Percentiles rank a stretch among this genome's conserved stretches.
Evolutionary conservation across 2,113 vertebrate species (phyloP).

Genomic region (Hyperopisus bebe): DNA sequence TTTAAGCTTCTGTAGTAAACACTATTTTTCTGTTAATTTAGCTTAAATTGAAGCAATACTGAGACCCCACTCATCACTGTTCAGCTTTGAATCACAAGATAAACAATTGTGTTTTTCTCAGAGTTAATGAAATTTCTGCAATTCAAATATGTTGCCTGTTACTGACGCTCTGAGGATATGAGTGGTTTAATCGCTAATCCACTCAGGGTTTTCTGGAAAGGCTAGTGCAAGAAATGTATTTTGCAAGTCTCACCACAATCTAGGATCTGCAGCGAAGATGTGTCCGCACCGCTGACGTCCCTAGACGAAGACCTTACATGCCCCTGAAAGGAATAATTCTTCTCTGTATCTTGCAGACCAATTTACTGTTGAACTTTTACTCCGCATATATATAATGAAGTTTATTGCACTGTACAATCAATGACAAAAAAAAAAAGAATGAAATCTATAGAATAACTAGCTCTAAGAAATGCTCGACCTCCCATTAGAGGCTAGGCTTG

Average conservation of each 20-base stretch:
- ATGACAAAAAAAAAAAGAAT: not conserved
- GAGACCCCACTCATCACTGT: not conserved
- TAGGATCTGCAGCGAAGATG: not conserved
- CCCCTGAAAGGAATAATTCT: not conserved
- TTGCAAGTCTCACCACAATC: not conserved
- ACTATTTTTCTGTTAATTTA: not conserved
- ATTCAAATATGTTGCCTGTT: slow-evolving; percentile 1
- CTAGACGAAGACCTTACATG: not conserved
- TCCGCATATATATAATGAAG: not conserved
- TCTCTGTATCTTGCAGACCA: not conserved
- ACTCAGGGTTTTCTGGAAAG: not conserved
- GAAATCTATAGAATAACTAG: not conserved
- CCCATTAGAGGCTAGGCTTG: not conserved
- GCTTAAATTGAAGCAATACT: too few species aligned
- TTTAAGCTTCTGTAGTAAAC: not conserved
- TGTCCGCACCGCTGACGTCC: not conserved
- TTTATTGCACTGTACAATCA: not conserved
- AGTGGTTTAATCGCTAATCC: slow-evolving; percentile 6
- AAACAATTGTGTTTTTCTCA: not conserved
- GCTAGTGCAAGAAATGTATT: not conserved
- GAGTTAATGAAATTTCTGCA: not conserved
- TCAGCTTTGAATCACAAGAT: not conserved
- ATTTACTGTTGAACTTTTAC: not conserved
- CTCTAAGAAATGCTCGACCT: not conserved
- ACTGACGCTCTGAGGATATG: not conserved